Base-by-base conservation (phyloP, 2,113 vertebrate species). In the Nestor notabilis region DNA sequence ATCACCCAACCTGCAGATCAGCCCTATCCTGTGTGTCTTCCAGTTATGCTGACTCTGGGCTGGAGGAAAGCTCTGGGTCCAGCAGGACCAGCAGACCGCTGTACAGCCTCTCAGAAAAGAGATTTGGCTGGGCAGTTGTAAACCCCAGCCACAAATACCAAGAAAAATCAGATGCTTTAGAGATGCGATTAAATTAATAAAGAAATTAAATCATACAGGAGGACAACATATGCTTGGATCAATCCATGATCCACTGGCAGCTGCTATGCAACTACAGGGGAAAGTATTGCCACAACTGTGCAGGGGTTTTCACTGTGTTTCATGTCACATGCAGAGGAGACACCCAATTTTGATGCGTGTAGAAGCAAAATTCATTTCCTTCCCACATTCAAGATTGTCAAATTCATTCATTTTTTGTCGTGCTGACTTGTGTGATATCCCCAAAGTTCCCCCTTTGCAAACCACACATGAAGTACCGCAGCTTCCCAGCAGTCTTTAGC, bases 281-380 rank as follows among this genome's bases (percentile, higher is more conserved):
- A 95, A 96, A 96, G 5, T 89, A 76, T 89, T 95, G 61, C 60
- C 24, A 27, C 49, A 75, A 63, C n/a, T 1, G 8, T 2, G 53
- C 75, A 18, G 46, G 68, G 69, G 41, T 37, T 55, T 60, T 21
- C 83, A 18, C 83, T 85, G 87, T 16, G 79, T 13, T 56, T 52
- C 16, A 0, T 1, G 19, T 74, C 94, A 95, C 11, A 41, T 92
- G 96, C 89, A 46, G 72, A 61, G 50, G 77, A 39, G 31, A 65
- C 92, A 87, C 87, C 90, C 90, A 21, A 17, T 9, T 37, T 27
- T 50, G 15, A 53, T n/a, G 70, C 8, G 35, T 3, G 13, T 55
- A 47, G 68, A 81, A 61, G 85, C 83, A 92, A 41, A 91, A 79
- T 91, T 94, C 60, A 56, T 80, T 97, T 97, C 96, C 97, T 97